Conservation (phyloP, 2,113 vertebrate genomes). For the Limanda limanda region DNA sequence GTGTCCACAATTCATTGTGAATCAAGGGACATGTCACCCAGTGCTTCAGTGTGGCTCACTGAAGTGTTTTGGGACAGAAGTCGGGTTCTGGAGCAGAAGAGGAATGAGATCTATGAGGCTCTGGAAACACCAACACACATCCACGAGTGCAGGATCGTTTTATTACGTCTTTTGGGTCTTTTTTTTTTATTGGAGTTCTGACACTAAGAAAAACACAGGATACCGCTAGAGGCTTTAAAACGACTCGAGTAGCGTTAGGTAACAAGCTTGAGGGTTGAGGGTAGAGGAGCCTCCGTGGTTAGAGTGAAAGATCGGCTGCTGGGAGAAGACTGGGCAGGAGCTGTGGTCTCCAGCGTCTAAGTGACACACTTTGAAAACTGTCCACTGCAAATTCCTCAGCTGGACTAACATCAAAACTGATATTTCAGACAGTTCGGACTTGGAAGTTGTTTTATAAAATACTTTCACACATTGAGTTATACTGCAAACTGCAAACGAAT, state of each 20-base stretch:
- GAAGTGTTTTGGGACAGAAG: not conserved
- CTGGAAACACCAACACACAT: not conserved
- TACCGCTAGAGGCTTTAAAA: not conserved
- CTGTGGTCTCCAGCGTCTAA: not conserved
- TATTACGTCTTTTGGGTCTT: not conserved
- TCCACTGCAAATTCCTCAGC: not conserved
- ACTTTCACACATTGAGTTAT: too few relatives aligned
- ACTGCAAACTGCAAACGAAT: not conserved
- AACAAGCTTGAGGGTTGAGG: not conserved
- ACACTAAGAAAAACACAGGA: not conserved
- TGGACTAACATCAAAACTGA: not conserved
- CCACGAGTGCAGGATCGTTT: not conserved
- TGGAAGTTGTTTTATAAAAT: not conserved
- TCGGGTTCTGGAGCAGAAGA: not conserved
- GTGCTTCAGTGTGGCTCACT: not conserved
- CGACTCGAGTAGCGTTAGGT: not conserved
- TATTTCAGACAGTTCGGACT: not conserved
- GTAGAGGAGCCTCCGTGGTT: not conserved
- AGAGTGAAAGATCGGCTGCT: not conserved
- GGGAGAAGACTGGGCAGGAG: not conserved
- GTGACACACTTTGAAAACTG: not conserved
- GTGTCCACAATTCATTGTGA: not conserved
- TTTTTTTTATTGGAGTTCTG: not conserved
- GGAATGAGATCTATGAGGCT: not conserved
- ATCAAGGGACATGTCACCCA: constrained; percentile 1